Percentiles rank a stretch among this genome's conserved stretches.
phyloP scores from a whole-genome alignment of 2,888 invertebrate species.

The Diadegma fenestrale region DNA sequence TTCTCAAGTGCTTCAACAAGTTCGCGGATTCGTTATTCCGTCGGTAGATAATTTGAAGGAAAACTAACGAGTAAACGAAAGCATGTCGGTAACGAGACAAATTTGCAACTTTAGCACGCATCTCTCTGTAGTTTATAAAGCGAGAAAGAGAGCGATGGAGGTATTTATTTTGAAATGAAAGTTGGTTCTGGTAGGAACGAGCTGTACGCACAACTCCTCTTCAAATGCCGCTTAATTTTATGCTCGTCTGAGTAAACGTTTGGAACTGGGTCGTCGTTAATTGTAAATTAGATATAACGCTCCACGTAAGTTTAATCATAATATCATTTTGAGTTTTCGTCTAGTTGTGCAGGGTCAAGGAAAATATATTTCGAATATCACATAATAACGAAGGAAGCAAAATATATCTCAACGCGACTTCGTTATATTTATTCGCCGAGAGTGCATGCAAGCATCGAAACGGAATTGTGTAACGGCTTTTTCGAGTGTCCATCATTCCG shows the following conservation, averaged over 20 bases:
- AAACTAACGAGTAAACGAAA: slow-evolving; percentile 42
- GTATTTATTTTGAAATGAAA: slow-evolving; percentile 2
- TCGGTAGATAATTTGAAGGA: slow-evolving; percentile 41
- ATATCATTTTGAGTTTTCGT: not conserved
- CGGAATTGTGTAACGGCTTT: slow-evolving; percentile 8
- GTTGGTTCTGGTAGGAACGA: not conserved
- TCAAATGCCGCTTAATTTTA: not conserved
- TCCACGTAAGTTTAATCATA: slow-evolving; percentile 26
- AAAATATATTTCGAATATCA: not conserved
- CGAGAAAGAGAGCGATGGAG: not conserved
- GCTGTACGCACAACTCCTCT: not conserved
- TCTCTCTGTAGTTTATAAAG: not conserved
- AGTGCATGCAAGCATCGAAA: not conserved
- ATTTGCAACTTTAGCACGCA: slow-evolving; percentile 55
- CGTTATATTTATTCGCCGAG: slow-evolving; percentile 29
- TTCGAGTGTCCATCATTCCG: slow-evolving; percentile 51
- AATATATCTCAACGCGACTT: slow-evolving; percentile 38
- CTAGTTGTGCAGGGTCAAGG: slow-evolving; percentile 23
- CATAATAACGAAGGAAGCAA: not conserved
- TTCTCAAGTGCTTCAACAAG: slow-evolving; percentile 19
- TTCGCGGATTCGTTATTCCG: not conserved
- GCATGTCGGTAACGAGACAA: slow-evolving; percentile 50
- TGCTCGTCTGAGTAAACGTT: not conserved
- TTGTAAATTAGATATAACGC: slow-evolving; percentile 16
- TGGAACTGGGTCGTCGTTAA: slow-evolving; percentile 47